Evolutionary conservation across 2,888 invertebrate species (phyloP).

Genomic region (Geophilus truncorum): DNA sequence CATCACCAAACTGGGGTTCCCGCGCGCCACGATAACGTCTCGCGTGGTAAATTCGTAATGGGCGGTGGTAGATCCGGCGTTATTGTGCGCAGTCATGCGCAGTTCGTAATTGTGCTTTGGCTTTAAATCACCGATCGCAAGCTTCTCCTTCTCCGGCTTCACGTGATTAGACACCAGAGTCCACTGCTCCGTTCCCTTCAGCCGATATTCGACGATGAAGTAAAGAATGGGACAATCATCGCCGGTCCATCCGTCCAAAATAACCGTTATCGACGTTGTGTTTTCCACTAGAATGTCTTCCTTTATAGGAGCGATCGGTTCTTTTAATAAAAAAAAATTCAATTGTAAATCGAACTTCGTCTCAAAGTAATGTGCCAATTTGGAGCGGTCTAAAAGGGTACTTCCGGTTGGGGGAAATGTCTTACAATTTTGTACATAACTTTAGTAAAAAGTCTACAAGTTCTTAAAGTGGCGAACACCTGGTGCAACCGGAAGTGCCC

Average conservation of each 20-base stretch:
- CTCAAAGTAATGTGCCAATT: no score
- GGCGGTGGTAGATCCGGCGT: conserved; percentile 33
- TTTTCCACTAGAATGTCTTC: conserved; percentile 32
- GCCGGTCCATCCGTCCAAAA: conserved; percentile 87
- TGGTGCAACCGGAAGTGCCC: no score
- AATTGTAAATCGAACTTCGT: no score
- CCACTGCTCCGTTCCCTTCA: conserved; percentile 63
- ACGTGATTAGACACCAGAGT: conserved; percentile 90
- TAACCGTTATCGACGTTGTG: conserved; percentile 63
- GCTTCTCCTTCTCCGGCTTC: conserved; percentile 76
- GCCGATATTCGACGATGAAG: conserved; percentile 90
- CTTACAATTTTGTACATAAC: no score
- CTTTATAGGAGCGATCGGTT: conserved; percentile 31
- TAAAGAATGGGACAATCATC: conserved; percentile 93
- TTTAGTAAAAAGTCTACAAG: no score
- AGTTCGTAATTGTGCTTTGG: conserved; percentile 92
- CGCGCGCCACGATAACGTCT: not conserved
- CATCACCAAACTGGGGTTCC: not conserved
- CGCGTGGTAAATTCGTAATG: conserved; percentile 31
- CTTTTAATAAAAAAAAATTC: conserved; percentile 7
- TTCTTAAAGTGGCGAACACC: no score
- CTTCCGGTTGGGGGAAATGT: no score
- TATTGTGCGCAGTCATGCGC: conserved; percentile 55
- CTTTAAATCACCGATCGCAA: conserved; percentile 82
- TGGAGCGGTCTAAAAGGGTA: no score